Percentiles rank a stretch among this genome's conserved stretches.
These are phyloP conservation scores for Mythimna albipuncta DNA, from an alignment of 2,888 invertebrate genomes.

Conservation along the genomic window DNA sequence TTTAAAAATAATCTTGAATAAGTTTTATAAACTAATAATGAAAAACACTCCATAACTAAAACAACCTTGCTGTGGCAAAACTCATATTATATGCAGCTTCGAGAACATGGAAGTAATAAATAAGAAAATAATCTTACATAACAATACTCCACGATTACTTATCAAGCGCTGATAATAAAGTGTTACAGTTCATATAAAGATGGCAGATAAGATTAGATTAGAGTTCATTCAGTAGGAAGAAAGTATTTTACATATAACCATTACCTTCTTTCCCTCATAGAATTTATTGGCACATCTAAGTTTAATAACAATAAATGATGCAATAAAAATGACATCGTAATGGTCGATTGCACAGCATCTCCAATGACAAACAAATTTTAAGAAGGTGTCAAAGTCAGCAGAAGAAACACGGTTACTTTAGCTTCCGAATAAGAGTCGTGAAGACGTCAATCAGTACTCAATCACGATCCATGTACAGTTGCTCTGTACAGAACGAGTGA, in stretches of 20 bases:
- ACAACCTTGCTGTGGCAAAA: not conserved
- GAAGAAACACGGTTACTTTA: not conserved
- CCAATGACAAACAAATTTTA: not conserved
- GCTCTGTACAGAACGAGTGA: slow-evolving; percentile 9
- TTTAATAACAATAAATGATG: not conserved
- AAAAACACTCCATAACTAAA: slow-evolving; percentile 27
- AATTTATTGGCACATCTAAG: not conserved
- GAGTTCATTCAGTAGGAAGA: slow-evolving; percentile 31
- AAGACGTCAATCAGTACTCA: slow-evolving; percentile 31
- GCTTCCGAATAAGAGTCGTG: slow-evolving; percentile 22
- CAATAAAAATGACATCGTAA: not conserved
- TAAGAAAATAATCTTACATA: slow-evolving; percentile 19
- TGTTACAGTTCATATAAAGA: slow-evolving; percentile 43
- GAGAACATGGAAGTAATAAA: not conserved
- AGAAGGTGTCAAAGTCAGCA: not conserved
- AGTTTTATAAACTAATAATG: slow-evolving; percentile 20
- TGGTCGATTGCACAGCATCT: not conserved
- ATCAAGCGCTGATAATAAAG: slow-evolving; percentile 47
- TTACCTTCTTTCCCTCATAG: not conserved
- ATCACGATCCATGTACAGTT: slow-evolving; percentile 43
- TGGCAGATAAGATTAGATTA: slow-evolving; percentile 50
- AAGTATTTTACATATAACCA: not conserved
- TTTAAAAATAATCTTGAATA: slow-evolving; percentile 38
- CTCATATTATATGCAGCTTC: slow-evolving; percentile 1
- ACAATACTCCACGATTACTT: slow-evolving; percentile 37